Evolutionary conservation across 2,797 vertebrate genomes (phyloP), one percentile per base, ranked within the genome.

Genomic region (Dryobates pubescens): DNA sequence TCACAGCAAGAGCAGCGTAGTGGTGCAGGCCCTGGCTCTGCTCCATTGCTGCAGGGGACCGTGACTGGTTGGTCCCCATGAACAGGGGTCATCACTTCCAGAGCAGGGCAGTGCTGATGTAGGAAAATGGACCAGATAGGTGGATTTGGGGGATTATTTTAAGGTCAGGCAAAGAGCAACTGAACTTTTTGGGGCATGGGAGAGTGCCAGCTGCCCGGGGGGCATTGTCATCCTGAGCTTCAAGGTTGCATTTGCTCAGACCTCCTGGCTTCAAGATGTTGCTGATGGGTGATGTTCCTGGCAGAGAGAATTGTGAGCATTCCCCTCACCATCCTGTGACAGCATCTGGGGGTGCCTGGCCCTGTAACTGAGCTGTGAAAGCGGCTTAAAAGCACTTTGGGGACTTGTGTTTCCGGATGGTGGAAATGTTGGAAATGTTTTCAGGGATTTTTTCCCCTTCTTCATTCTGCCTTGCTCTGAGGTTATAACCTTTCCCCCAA

Each of bases 271-370:
- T 71, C 0, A 0, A 82, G 69, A 41, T 0, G 0, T 8, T 3
- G 3, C 77, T 76, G 73, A 56, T 4, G 0, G 1, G 0, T 43
- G 73, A 58, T 69, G 65, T n/a, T 20, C 0, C 1, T 1, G 6
- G 32, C 1, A 2, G 3, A 17, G 7, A 17, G 24, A 49, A 26
- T 38, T 7, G 6, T 27, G 27, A 80, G 17, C 3, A 3, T 8
- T 54, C 30, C 38, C 9, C 65, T 71, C 4, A 2, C 38, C 0
- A 0, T 72, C 61, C 47, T 59, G 32, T 0, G 0, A 3, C 45
- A 49, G 68, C 74, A 73, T 18, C 49, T 88, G 61, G 20, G 12
- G 36, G 43, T 22, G 74, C 65, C 54, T 71, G 84, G 72, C 79
- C 18, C 14, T 19, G 24, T 74, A 80, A 80, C 30, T 0, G 0